Evolutionary conservation across 2,888 invertebrate genomes (phyloP), one percentile per base, ranked within the genome.

Genomic region (Rhamnusium bicolor): DNA sequence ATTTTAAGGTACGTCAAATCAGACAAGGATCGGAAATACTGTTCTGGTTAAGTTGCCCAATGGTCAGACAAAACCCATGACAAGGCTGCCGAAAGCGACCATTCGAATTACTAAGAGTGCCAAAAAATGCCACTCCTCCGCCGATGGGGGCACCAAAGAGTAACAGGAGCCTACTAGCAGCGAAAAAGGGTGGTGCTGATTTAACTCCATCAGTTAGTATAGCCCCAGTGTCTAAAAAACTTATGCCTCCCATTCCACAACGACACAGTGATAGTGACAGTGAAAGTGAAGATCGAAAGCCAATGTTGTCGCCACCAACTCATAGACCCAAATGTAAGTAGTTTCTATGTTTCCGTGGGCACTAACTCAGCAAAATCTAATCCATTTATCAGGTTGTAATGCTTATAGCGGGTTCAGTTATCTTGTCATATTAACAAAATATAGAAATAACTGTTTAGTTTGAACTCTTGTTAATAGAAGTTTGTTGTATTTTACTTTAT

Each of bases 131-230:
- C 70, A 10, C 72, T 81, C 21, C 80, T 84, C 32, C 68, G 61
- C 71, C 78, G 1, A 76, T 77, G 74, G 49, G 51, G 75, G 81
- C 72, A 74, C 62, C 88, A 1, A 63, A 71, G 29, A 61, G 10
- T n/a, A 73, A 70, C 21, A 75, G 74, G 51, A 71, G 72, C 27
- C 72, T 75, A 27, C 75, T 78, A 68, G 73, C 75, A 3, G 73
- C 74, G 27, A 77, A 76, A 46, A 75, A 79, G 40, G 75, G 77
- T 12, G 80, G 83, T 8, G 83, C 85, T 6, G 86, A 89, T 80
- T 79, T 90, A 61, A 89, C 89, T 4, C 89, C 90, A 3, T 89
- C 89, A 3, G 89, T 90, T 12, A 90, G 89, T 71, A 90, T 90
- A 73, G 89, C 89, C 1, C 89, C 90, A 0, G 89, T 90, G 5